Evolutionary conservation across 2,113 vertebrate species (phyloP).

Genomic region (Bos indicus): DNA sequence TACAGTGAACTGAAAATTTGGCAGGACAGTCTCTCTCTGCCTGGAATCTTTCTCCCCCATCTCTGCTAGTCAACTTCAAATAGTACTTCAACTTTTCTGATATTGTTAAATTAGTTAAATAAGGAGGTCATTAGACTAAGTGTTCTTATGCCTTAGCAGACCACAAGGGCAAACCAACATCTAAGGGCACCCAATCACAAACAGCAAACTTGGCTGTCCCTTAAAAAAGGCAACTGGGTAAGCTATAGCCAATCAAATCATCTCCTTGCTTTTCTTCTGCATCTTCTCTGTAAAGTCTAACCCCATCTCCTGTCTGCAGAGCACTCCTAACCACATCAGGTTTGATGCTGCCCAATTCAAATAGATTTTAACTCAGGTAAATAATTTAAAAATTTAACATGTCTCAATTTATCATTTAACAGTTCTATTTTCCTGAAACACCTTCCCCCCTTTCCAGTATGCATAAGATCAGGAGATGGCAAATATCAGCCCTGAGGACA

Average conservation of each 20-base stretch:
- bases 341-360: not conserved
- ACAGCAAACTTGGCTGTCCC: not conserved
- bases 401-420: not conserved
- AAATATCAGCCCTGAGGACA: not conserved
- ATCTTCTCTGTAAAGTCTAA: not conserved
- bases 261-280: not conserved
- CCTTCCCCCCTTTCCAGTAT: not conserved
- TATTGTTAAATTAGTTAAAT: not conserved
- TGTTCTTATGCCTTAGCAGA: not conserved
- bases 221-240: not conserved
- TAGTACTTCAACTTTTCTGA: not conserved
- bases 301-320: not conserved
- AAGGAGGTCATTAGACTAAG: not conserved
- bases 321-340: not conserved
- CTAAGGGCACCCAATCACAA: not conserved
- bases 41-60: not conserved
- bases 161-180: not conserved
- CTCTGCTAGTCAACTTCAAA: not conserved
- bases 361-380: not conserved
- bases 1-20: not conserved
- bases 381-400: not conserved
- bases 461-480: not conserved
- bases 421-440: not conserved
- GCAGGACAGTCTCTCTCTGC: not conserved
- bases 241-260: not conserved